Evolutionary conservation across 2,888 invertebrate genomes (phyloP), one percentile per base, ranked within the genome.

Genomic region (Hydriomena furcata): DNA sequence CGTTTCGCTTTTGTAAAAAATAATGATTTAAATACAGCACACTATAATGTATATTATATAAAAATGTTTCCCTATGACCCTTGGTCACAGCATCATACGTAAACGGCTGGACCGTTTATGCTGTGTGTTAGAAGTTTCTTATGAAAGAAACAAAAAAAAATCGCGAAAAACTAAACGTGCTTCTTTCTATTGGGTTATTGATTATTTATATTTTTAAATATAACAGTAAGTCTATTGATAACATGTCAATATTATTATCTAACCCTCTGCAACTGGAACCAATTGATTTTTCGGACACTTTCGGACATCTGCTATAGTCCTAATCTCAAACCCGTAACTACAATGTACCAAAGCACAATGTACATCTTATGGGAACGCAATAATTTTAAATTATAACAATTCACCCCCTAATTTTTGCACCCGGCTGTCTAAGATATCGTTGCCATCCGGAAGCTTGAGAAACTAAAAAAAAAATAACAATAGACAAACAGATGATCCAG

Each of bases 401-500:
- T 43, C 21, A 52, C 38, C 43, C 60, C 60, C 61, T 47, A 58
- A 61, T 52, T 54, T 52, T 45, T 53, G 52, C 61, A 61, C 65
- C 71, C 68, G 47, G 64, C 56, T 49, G 41, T 30, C 40, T 34
- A 44, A 47, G 51, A 47, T 41, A 49, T 44, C 65, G 62, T 60
- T 60, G 43, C 57, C 52, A 57, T 61, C 58, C 73, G 74, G 75
- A 73, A 76, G 77, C 68, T 68, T 76, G 70, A 66, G 71, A 76
- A 73, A 62, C 20, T 52, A 50, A 60, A 70, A 73, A n/a, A 78
- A 78, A 76, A 69, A 71, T 53, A 71, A 82, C 82, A 82, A 82
- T 82, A 76, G 76, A 76, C 76, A 75, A 75, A 75, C 76, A 77
- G 79, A 81, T 82, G 82, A 79, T 82, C 75, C 76, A 82, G 68